Conservation (phyloP, 2,888 invertebrate genomes). For the Sarcophaga rosellei region DNA sequence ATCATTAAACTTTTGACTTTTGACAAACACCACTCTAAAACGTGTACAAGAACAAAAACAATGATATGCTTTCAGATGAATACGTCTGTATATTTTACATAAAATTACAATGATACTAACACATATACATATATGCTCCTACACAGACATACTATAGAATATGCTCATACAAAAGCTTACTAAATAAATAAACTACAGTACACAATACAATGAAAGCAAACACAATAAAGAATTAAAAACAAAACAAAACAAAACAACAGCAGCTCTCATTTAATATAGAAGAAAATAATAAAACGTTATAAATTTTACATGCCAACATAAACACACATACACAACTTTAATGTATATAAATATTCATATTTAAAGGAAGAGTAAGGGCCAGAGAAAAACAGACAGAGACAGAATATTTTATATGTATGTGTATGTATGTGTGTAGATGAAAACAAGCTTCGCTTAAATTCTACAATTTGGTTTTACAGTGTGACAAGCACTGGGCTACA, state of each 20-base stretch:
- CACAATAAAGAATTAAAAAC: neutral
- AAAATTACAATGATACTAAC: too few relatives aligned
- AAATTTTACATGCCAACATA: neutral
- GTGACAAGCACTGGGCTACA: slow-evolving; percentile 30
- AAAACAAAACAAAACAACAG: neutral
- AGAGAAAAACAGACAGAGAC: neutral
- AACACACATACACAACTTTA: neutral
- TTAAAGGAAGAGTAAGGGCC: neutral
- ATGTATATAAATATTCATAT: neutral
- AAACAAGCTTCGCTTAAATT: neutral
- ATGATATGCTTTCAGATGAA: neutral
- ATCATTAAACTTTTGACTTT: slow-evolving; percentile 50
- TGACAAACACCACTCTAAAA: slow-evolving; percentile 17
- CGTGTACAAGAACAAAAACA: neutral
- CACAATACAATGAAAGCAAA: neutral
- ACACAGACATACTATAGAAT: too few relatives aligned
- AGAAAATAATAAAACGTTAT: slow-evolving; percentile 13
- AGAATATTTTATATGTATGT: neutral
- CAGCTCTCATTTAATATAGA: neutral
- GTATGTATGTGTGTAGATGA: neutral
- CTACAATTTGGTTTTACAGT: slow-evolving; percentile 29
- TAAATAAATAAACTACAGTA: neutral
- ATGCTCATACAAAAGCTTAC: neutral
- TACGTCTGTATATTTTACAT: too few relatives aligned
- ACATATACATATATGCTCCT: neutral